Conservation (phyloP, 2,113 vertebrate species). For the Paratilapia polleni region DNA sequence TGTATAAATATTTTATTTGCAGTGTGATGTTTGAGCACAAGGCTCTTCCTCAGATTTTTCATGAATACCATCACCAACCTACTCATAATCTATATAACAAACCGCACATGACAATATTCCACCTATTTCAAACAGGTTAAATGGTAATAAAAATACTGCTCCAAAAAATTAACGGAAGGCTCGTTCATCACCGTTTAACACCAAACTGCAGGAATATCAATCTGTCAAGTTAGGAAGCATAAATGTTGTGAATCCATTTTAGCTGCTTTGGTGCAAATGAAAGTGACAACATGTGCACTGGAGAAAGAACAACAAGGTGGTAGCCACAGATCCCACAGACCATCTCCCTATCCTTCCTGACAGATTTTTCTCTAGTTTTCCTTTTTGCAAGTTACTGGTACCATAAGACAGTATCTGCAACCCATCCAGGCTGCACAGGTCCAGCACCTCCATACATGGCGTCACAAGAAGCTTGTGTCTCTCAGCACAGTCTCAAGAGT, state of each 20-base stretch:
- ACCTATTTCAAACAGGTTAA: background rate
- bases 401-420: background rate
- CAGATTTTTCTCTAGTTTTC: background rate
- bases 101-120: background rate
- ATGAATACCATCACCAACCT: background rate
- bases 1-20: background rate
- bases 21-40: background rate
- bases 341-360: background rate
- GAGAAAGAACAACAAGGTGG: too few relatives aligned
- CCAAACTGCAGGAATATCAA: background rate
- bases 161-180: background rate
- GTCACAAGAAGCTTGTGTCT: background rate
- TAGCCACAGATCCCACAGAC: too few relatives aligned
- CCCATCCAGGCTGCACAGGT: background rate
- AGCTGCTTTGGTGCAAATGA: background rate
- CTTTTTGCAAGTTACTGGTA: background rate
- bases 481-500: fast-evolving
- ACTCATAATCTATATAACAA: background rate
- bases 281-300: background rate
- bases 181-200: background rate
- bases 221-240: background rate
- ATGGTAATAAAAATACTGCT: background rate
- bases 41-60: background rate
- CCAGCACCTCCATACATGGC: too few relatives aligned
- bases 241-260: too few relatives aligned